Percentiles rank a stretch among this genome's conserved stretches.
These are phyloP conservation scores for Tyria jacobaeae DNA, from an alignment of 2,888 invertebrate genomes.

Conservation along the genomic window DNA sequence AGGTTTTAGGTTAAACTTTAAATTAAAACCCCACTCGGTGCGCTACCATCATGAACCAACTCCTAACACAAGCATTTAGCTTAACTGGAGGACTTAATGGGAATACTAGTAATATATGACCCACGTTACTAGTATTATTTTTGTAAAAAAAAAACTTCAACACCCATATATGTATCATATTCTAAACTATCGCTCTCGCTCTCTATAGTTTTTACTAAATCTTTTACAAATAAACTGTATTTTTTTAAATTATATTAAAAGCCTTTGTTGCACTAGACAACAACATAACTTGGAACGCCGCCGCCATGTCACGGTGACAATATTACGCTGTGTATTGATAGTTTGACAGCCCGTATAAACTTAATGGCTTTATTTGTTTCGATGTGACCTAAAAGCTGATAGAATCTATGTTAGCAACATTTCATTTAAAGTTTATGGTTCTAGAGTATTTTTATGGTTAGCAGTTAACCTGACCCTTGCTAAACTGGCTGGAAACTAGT, in stretches of 20 bases:
- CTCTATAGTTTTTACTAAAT: not conserved
- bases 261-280: too few relatives aligned
- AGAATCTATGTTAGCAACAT: constrained; percentile 2
- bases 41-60: too few relatives aligned
- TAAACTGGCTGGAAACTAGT: constrained; percentile 4
- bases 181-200: not conserved
- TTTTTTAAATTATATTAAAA: too few relatives aligned
- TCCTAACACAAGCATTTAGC: too few relatives aligned
- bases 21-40: too few relatives aligned
- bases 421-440: constrained; percentile 1
- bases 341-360: constrained; percentile 7
- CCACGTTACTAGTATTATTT: too few relatives aligned
- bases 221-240: too few relatives aligned
- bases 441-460: not conserved
- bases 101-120: too few relatives aligned
- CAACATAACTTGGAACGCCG: too few relatives aligned
- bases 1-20: too few relatives aligned
- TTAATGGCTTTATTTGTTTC: constrained; percentile 3
- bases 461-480: not conserved
- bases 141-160: not conserved
- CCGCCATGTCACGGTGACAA: not conserved
- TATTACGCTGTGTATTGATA: constrained; percentile 5
- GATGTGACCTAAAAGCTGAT: constrained; percentile 4
- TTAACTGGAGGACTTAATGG: too few relatives aligned
- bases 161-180: not conserved